Percentiles rank a stretch among this genome's conserved stretches.
Evolutionary conservation across 2,797 vertebrate genomes (phyloP).

Genomic region (Gymnodraco acuticeps): DNA sequence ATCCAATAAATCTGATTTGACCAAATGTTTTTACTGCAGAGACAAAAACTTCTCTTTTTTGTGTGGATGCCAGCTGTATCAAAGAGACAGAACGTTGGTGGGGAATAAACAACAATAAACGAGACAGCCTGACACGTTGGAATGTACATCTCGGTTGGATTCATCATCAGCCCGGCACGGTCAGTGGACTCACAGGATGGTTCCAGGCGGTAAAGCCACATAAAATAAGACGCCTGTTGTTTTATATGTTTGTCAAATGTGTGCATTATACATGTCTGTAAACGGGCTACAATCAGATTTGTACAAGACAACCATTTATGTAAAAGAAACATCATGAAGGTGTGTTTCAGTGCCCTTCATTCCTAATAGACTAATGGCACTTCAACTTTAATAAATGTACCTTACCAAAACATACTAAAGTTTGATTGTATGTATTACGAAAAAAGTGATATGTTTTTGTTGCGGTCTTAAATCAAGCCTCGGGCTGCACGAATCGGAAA

Average conservation of each 20-base stretch:
- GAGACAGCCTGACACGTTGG: constrained; percentile 3
- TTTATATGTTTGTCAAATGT: constrained; percentile 1
- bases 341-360: neutral
- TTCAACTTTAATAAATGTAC: constrained; percentile 15
- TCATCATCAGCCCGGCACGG: constrained; percentile 1
- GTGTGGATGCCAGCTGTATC: constrained; percentile 9
- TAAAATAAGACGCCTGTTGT: constrained; percentile 19
- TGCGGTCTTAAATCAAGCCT: no score
- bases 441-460: no score
- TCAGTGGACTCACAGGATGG: neutral
- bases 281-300: neutral
- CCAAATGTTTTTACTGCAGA: constrained; percentile 56
- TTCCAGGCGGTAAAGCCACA: constrained; percentile 1
- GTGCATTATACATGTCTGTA: neutral
- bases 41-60: constrained; percentile 30
- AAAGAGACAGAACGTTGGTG: constrained; percentile 9
- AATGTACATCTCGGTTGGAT: constrained; percentile 23
- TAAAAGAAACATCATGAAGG: neutral
- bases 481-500: no score
- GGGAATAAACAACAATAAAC: constrained; percentile 34
- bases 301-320: neutral
- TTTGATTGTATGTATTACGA: no score
- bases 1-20: constrained; percentile 64
- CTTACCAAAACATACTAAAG: neutral
- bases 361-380: neutral